Percentiles rank a stretch among this genome's conserved stretches.
These are phyloP conservation scores for Tetanocera ferruginea DNA, from an alignment of 2,888 invertebrate genomes.

Conservation along the genomic window DNA sequence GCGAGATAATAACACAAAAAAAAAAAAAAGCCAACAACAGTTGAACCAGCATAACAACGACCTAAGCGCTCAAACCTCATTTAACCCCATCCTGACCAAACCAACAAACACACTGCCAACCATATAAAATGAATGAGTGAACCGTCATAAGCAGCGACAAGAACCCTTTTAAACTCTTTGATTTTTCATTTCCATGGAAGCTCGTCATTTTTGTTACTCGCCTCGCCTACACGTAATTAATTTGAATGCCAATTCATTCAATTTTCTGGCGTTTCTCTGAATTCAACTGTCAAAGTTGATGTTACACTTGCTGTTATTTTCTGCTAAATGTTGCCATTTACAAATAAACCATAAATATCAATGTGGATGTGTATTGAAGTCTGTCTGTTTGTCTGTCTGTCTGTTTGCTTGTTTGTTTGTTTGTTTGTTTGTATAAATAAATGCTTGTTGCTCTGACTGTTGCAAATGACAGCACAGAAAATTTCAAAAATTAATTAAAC, in stretches of 20 bases:
- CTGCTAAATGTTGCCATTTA: not conserved
- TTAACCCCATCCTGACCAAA: no score
- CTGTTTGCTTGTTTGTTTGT: not conserved
- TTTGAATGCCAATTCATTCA: slow-evolving; percentile 28
- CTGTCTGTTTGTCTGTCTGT: not conserved
- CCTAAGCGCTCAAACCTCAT: not conserved
- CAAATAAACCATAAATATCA: not conserved
- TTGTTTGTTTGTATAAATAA: not conserved
- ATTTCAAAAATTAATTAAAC: not conserved
- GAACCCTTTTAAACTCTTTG: not conserved
- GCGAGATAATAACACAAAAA: not conserved
- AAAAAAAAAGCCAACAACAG: not conserved
- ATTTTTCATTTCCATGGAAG: not conserved
- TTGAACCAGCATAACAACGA: not conserved
- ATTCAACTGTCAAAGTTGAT: not conserved
- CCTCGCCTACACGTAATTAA: slow-evolving; percentile 10
- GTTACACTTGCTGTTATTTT: not conserved
- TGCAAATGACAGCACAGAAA: not conserved
- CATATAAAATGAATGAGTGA: not conserved
- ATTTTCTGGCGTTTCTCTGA: not conserved
- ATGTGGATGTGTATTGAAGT: not conserved
- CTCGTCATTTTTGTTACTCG: not conserved
- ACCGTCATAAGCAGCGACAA: no score
- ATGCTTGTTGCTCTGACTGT: not conserved
- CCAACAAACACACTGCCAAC: no score